Base-by-base conservation (phyloP, 2,888 invertebrate genomes). In the Drosophila pseudotalamancana region DNA sequence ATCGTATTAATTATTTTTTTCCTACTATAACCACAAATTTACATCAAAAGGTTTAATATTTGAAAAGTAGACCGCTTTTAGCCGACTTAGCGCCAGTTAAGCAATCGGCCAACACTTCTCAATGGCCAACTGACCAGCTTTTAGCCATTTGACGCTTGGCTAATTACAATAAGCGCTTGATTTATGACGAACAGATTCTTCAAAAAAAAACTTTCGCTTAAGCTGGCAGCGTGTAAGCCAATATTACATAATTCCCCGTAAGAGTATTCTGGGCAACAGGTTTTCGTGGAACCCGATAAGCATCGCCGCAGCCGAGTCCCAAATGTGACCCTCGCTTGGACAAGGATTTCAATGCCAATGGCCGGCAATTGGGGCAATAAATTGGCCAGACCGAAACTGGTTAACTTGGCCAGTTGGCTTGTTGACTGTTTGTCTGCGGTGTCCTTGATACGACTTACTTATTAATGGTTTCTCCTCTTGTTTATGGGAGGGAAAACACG, bases 281-380 rank as follows among this genome's bases (percentile, higher is more conserved):
- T 85, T 85, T 69, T 72, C 50, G 37, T 50, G 74, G 72, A 72
- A 72, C 50, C 37, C 69, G 72, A 74, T 74, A 51, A 69, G 21
- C 37, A 60, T 54, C 54, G 50, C 25, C 54, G 50, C 25, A 21
- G 31, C 60, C 40, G 51, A 25, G 29, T 18, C 18, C 40, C 53
- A 42, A 19, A 16, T 50, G 39, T 81, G 86, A 77, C 86, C 81
- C 83, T 82, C 86, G 51, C 34, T 35, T 42, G 46, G 55, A 68
- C 77, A 82, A 82, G 81, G 81, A 82, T 79, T 69, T 77, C 86
- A 79, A 85, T 82, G 86, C 74, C 81, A 81, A 78, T 81, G 77
- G 83, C 86, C 81, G 50, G 77, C 72, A 74, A 79, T 73, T 79
- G 74, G 74, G 67, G 12, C 83, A 69, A 77, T 79, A 81, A 82